Percentiles rank a stretch among this genome's conserved stretches.
Evolutionary conservation across 2,113 vertebrate species (phyloP).

Genomic region (Platysternon megacephalum): DNA sequence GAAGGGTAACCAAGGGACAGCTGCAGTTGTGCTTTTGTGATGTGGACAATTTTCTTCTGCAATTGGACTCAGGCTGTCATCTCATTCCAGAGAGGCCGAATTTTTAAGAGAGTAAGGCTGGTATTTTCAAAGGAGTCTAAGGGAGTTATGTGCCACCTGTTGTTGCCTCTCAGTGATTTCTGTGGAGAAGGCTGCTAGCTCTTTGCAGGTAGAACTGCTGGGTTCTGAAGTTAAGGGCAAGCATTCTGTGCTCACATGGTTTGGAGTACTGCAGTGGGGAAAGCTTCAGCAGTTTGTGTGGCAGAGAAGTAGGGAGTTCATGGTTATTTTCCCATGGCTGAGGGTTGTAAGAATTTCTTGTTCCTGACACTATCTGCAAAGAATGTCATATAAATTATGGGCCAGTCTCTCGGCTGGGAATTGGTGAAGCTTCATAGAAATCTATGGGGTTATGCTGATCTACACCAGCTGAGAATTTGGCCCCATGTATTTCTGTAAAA

Average conservation of each 20-base stretch:
- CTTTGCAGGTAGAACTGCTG: not conserved
- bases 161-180: not conserved
- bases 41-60: not conserved
- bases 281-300: not conserved
- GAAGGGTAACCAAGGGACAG: not conserved
- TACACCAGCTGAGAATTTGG: not conserved
- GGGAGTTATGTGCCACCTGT: not conserved
- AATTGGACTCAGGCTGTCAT: not conserved
- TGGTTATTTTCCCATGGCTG: not conserved
- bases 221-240: not conserved
- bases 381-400: accelerated
- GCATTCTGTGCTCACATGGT: not conserved
- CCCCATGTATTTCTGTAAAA: not conserved
- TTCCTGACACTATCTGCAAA: not conserved
- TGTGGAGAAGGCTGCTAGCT: not conserved
- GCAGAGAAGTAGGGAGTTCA: not conserved
- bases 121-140: not conserved
- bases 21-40: not conserved
- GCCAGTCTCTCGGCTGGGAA: not conserved
- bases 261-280: not conserved
- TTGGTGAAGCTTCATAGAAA: not conserved
- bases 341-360: not conserved
- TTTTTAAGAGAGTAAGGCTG: not conserved
- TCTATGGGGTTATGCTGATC: not conserved
- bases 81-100: not conserved